A percentile compares a stretch with the other conserved stretches of the same genome.
phyloP scores from a whole-genome alignment of 2,113 vertebrate genomes.

The Nibea albiflora region DNA sequence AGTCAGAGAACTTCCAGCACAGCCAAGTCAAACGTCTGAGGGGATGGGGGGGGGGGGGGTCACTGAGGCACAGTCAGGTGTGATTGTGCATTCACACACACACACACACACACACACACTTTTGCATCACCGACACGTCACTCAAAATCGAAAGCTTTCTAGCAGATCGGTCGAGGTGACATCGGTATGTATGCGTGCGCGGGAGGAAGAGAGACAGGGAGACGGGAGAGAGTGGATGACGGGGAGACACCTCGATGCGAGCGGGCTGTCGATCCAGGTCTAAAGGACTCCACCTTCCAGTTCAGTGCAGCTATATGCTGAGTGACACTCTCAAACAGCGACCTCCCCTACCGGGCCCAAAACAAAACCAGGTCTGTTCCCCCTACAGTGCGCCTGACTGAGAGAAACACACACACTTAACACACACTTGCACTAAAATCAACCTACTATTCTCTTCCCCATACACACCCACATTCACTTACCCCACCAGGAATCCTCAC shows the following conservation, averaged over 20 bases:
- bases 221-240: slow-evolving; percentile 19
- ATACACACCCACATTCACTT: slow-evolving; percentile 35
- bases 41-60: background rate
- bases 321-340: slow-evolving; percentile 72
- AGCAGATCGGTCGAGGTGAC: slow-evolving; percentile 7
- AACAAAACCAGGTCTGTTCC: slow-evolving; percentile 78
- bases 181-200: slow-evolving; percentile 15
- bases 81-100: slow-evolving; percentile 36
- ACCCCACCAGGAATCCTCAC: slow-evolving; percentile 58
- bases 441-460: slow-evolving; percentile 41
- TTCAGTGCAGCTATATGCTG: slow-evolving; percentile 58
- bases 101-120: slow-evolving; percentile 21
- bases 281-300: slow-evolving; percentile 59
- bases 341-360: slow-evolving; percentile 31
- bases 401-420: slow-evolving; percentile 44
- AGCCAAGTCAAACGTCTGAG: slow-evolving; percentile 13
- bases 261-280: slow-evolving; percentile 51
- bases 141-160: slow-evolving; percentile 26
- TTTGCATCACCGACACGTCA: slow-evolving; percentile 12
- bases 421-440: slow-evolving; percentile 52
- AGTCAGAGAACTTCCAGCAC: slow-evolving; percentile 1
- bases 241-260: slow-evolving; percentile 6
- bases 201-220: slow-evolving; percentile 12
- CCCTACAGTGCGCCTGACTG: slow-evolving; percentile 13
- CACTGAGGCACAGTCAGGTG: background rate